A percentile compares a stretch with the other conserved stretches of the same genome.
phyloP scores from a whole-genome alignment of 2,797 vertebrate species.

The Hydrophis major region DNA sequence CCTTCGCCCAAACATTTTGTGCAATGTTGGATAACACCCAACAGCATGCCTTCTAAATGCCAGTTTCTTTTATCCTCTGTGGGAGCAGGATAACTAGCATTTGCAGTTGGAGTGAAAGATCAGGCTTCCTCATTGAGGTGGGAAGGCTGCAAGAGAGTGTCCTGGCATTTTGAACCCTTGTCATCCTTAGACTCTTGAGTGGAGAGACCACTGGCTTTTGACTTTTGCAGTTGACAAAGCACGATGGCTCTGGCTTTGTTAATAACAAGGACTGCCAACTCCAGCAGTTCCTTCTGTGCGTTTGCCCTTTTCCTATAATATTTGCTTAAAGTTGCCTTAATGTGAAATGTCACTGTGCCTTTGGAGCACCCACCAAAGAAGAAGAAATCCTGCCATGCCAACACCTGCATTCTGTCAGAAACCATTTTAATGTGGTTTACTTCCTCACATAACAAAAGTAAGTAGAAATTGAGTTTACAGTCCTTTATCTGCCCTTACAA shows the following conservation, averaged over 20 bases:
- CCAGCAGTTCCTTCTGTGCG: conserved; percentile 51
- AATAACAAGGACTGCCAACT: conserved; percentile 42
- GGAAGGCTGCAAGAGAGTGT: background rate
- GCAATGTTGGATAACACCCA: background rate
- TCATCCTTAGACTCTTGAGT: background rate
- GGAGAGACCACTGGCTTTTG: conserved; percentile 13
- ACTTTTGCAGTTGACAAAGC: conserved; percentile 29
- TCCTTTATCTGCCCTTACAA: conserved; percentile 56
- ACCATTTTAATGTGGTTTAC: conserved; percentile 62
- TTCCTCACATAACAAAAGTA: conserved; percentile 67
- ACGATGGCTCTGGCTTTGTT: conserved; percentile 44
- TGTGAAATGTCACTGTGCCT: conserved; percentile 66
- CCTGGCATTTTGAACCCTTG: background rate
- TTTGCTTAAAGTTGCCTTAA: conserved; percentile 68
- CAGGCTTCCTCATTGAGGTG: background rate
- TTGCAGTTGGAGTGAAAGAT: background rate
- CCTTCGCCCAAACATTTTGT: background rate
- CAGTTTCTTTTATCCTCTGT: background rate
- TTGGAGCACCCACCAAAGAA: conserved; percentile 67
- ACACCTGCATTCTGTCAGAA: conserved; percentile 68
- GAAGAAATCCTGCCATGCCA: conserved; percentile 60
- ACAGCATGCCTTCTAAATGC: background rate
- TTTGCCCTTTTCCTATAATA: conserved; percentile 66
- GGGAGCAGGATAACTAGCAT: background rate
- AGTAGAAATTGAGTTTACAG: conserved; percentile 67